Evolutionary conservation across 2,888 invertebrate genomes (phyloP), one percentile per base, ranked within the genome.

Genomic region (Megalurothrips usitatus): DNA sequence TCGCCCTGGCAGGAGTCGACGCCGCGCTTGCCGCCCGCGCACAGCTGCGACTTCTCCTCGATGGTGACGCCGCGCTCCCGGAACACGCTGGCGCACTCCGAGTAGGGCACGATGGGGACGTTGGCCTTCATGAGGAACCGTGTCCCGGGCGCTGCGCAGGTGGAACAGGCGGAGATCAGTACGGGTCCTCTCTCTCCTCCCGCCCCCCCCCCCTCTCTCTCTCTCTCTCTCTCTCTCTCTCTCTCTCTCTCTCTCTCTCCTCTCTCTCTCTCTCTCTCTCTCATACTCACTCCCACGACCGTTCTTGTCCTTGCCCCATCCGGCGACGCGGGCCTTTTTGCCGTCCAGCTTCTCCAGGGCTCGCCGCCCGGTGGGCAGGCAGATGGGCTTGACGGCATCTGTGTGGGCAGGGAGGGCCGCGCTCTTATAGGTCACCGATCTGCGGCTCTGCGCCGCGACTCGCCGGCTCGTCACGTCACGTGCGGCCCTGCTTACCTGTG

Each of bases 1-100:
- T 83, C 83, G 14, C 82, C 83, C 79, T 82, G 82, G 80, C 83
- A 83, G 14, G 82, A 79, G 78, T 82, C 83, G 58, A 82, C 81
- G 17, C 82, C 82, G 19, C 81, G 81, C 58, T 80, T 58, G 23
- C 47, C 26, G n/a, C 81, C 82, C 47, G 82, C 83, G 78, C 83
- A 83, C 79, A 83, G 80, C 83, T 82, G 81, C 14, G 68, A 58
- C 58, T 58, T 23, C 68, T 23, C 26, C 23, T 26, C 68, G 11
- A 75, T 12, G 23, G 0, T 12, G 23, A 75, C 12, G 68, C 26
- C 68, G 26, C 68, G 68, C 68, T 23, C 12, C 68, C 12, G 26
- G 68, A 23, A 75, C 68, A 26, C 68, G 68, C 68, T 23, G 23
- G 23, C 0, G 68, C 68, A 75, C 23, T 26, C 26, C 23, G 68